Evolutionary conservation across 2,888 invertebrate genomes (phyloP).

Genomic region (Tryphoninae sp.): DNA sequence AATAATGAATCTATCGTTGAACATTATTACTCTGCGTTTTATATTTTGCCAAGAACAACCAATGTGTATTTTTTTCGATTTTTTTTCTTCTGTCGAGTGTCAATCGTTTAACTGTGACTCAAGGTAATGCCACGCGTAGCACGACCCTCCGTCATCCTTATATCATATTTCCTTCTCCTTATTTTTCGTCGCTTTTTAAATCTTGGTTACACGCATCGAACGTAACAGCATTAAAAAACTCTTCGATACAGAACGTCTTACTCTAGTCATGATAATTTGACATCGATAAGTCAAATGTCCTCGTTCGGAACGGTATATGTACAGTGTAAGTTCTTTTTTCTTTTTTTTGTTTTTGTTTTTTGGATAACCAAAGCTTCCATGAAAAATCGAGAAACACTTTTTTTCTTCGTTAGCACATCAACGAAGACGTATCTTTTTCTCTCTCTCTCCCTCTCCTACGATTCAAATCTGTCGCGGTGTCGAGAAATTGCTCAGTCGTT

Average conservation of each 20-base stretch:
- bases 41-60: conserved; percentile 63
- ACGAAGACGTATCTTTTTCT: conserved; percentile 18
- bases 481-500: conserved; percentile 57
- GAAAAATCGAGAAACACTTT: conserved; percentile 50
- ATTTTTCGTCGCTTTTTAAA: conserved; percentile 26
- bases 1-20: conserved; percentile 60
- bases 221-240: conserved; percentile 63
- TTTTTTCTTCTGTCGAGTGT: conserved; percentile 43
- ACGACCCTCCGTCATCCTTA: conserved; percentile 34
- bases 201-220: conserved; percentile 63
- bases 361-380: conserved; percentile 48
- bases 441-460: not conserved
- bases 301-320: conserved; percentile 57
- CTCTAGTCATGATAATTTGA: conserved; percentile 65
- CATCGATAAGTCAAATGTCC: conserved; percentile 61
- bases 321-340: conserved; percentile 52
- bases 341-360: not conserved
- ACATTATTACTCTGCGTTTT: conserved; percentile 65
- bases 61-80: conserved; percentile 22
- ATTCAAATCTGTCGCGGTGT: conserved; percentile 2
- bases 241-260: conserved; percentile 65
- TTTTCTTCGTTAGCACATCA: conserved; percentile 41
- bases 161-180: conserved; percentile 22
- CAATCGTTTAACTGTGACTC: conserved; percentile 48
- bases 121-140: conserved; percentile 45